Percentiles rank a stretch among this genome's conserved stretches.
Conservation (phyloP, 30 jellyfish, hydroid and myxozoan species). For the Aurelia aurita complex sp. Pacific region DNA sequence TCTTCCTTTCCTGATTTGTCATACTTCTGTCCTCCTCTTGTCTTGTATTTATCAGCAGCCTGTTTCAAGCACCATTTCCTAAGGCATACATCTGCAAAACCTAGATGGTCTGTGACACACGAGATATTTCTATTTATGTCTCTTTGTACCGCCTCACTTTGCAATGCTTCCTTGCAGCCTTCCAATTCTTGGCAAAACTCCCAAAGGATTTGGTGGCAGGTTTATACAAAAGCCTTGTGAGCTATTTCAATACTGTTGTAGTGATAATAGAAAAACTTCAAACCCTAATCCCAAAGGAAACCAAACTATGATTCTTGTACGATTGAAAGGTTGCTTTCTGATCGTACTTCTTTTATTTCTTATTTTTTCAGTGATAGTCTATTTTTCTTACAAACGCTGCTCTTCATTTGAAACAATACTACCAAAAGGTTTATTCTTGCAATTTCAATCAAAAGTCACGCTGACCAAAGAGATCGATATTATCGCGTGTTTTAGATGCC, state of each 20-base stretch:
- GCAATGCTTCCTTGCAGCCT: constrained; percentile 29
- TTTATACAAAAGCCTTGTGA: not conserved
- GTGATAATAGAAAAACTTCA: not conserved
- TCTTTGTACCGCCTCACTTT: constrained; percentile 24
- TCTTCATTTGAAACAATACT: not conserved
- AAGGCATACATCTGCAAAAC: constrained; percentile 15
- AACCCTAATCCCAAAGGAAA: constrained; percentile 11
- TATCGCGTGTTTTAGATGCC: not conserved
- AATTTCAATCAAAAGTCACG: not conserved
- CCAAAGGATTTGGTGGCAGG: not conserved
- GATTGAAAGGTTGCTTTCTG: not conserved
- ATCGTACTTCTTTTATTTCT: not conserved
- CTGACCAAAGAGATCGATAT: not conserved
- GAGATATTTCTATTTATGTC: not conserved
- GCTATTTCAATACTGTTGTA: not conserved
- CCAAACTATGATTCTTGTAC: not conserved
- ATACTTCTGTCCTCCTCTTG: constrained; percentile 18
- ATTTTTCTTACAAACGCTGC: not conserved
- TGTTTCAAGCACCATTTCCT: constrained; percentile 24
- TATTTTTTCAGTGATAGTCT: not conserved
- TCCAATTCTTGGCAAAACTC: constrained; percentile 9
- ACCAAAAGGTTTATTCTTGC: constrained; percentile 2
- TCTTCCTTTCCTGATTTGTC: constrained; percentile 21
- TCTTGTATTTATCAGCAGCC: constrained; percentile 23
- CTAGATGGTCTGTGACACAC: constrained; percentile 23